A percentile compares a stretch with the other conserved stretches of the same genome.
These are phyloP conservation scores for Myiozetetes cayanensis DNA, from an alignment of 2,113 vertebrate genomes.

Conservation along the genomic window DNA sequence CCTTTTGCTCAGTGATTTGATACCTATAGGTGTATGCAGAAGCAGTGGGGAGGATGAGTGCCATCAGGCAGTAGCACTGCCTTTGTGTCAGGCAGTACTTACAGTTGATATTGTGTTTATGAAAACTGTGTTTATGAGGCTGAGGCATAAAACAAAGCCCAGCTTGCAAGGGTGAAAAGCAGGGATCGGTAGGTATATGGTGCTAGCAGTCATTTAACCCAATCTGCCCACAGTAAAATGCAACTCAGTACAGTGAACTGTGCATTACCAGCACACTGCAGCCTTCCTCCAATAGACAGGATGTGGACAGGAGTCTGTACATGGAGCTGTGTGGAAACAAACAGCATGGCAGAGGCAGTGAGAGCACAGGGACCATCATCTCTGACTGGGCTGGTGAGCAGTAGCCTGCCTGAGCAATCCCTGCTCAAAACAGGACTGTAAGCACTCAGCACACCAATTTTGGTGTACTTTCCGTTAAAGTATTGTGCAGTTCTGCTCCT, in stretches of 20 bases:
- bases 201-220: neutral
- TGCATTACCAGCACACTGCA: neutral
- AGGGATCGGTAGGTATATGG: neutral
- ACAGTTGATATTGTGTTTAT: neutral
- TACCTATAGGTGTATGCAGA: neutral
- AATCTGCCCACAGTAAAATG: neutral
- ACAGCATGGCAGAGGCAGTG: rapidly evolving
- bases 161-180: neutral
- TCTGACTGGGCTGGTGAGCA: neutral
- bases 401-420: neutral
- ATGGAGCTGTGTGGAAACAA: neutral
- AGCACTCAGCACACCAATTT: neutral
- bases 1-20: neutral
- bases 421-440: neutral
- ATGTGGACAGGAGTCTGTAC: neutral
- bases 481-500: neutral
- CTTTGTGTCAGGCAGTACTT: neutral
- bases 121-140: neutral
- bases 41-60: neutral
- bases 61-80: neutral
- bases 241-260: rapidly evolving
- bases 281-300: neutral
- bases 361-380: neutral
- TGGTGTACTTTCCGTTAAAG: neutral
- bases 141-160: neutral